Conservation (phyloP, 2,113 vertebrate species). For the Oenanthe oenanthe region DNA sequence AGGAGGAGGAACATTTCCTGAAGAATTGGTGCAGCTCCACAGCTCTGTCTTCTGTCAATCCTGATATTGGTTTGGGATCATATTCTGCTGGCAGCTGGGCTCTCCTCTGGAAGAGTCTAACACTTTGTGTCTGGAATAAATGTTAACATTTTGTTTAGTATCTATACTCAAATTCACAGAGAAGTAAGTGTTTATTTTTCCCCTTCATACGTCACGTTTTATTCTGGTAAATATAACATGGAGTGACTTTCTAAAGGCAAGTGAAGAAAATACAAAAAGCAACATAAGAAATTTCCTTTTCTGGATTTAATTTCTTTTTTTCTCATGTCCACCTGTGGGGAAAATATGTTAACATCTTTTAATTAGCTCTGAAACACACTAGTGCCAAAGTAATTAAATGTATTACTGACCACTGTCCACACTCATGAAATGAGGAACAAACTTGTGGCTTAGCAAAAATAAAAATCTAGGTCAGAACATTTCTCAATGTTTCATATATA, state of each 20-base stretch:
- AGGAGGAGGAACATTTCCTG: not conserved
- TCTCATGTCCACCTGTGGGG: not conserved
- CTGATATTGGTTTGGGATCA: not conserved
- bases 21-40: not conserved
- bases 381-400: slow-evolving; percentile 1
- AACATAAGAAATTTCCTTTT: not conserved
- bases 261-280: not conserved
- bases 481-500: not conserved
- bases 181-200: not conserved
- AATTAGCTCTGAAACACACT: not conserved
- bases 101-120: not conserved
- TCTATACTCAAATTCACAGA: not conserved
- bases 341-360: not conserved
- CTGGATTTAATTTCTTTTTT: not conserved
- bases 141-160: not conserved
- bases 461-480: not conserved
- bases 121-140: not conserved
- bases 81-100: not conserved
- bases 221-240: not conserved
- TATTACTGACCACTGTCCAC: not conserved
- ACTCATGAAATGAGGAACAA: not conserved
- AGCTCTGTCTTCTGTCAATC: not conserved
- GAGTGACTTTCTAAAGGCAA: not conserved
- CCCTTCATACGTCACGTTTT: not conserved
- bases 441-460: not conserved